Evolutionary conservation across 2,113 vertebrate species (phyloP).

Genomic region (Barbus barbus): DNA sequence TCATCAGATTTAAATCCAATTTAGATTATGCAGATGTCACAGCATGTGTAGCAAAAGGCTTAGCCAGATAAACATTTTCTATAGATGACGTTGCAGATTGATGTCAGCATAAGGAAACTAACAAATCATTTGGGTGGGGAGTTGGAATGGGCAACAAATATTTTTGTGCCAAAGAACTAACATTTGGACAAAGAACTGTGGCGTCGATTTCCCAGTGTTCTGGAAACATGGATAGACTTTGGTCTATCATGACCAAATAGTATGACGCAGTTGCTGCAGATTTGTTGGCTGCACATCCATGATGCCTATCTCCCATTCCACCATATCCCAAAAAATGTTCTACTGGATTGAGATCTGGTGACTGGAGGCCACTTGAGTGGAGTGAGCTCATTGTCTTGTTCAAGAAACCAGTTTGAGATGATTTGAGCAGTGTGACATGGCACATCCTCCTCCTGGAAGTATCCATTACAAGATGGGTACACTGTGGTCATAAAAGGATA

Average conservation of each 20-base stretch:
- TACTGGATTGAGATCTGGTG: neutral
- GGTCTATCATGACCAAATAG: neutral
- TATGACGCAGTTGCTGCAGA: neutral
- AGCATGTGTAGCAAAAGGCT: neutral
- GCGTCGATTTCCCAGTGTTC: neutral
- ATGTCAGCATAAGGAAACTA: neutral
- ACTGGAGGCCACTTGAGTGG: neutral
- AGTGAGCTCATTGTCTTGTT: neutral
- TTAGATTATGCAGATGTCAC: slow-evolving; percentile 4
- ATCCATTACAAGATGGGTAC: neutral
- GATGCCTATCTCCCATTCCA: neutral
- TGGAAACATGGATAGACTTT: neutral
- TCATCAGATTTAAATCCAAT: neutral
- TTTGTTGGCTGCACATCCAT: neutral
- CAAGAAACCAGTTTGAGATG: neutral
- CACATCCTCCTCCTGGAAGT: neutral
- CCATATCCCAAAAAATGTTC: neutral
- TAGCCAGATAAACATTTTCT: neutral
- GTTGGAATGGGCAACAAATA: neutral
- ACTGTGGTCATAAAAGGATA: too few relatives aligned
- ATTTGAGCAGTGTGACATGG: neutral
- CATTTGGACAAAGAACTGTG: neutral
- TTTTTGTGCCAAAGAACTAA: neutral
- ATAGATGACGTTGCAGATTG: neutral
- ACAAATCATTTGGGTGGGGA: neutral